Evolutionary conservation across 2,113 vertebrate genomes (phyloP).

Genomic region (Austrofundulus limnaeus): DNA sequence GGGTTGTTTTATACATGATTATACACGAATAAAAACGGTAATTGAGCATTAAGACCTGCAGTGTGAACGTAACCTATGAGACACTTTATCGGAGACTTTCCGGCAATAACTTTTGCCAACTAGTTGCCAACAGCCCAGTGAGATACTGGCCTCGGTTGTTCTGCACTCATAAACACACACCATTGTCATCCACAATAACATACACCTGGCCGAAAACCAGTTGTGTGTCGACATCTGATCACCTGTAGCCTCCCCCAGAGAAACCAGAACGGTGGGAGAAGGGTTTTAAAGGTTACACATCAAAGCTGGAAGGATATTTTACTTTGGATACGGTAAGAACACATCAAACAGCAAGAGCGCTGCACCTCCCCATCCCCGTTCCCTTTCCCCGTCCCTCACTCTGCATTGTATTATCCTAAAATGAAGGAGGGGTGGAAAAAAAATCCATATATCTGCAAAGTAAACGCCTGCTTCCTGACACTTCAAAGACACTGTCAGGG

Average conservation of each 20-base stretch:
- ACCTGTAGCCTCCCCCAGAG: slow-evolving; percentile 32
- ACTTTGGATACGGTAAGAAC: slow-evolving; percentile 60
- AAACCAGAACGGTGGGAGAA: slow-evolving; percentile 3
- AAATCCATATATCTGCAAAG: slow-evolving; percentile 66
- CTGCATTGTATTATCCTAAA: slow-evolving; percentile 62
- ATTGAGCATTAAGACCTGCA: too few relatives aligned
- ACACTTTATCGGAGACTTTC: too few relatives aligned
- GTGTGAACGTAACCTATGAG: too few relatives aligned
- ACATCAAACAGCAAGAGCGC: slow-evolving; percentile 66
- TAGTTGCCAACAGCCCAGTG: too few relatives aligned
- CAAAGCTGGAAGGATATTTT: slow-evolving; percentile 68
- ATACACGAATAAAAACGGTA: too few relatives aligned
- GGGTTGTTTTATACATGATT: too few relatives aligned
- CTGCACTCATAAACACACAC: slow-evolving; percentile 1
- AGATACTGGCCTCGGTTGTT: background rate
- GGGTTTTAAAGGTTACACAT: slow-evolving; percentile 63
- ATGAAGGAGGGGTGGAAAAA: slow-evolving; percentile 62
- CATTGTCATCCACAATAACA: slow-evolving; percentile 5
- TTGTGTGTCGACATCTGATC: slow-evolving; percentile 25
- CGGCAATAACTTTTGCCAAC: too few relatives aligned
- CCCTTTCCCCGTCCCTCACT: slow-evolving; percentile 14
- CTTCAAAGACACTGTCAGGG: slow-evolving; percentile 68
- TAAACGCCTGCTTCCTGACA: slow-evolving; percentile 60
- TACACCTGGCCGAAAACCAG: slow-evolving; percentile 32
- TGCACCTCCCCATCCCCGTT: background rate